Conservation (phyloP, 37 sponge, comb jelly and placozoan species). For the Haliclona indistincta region DNA sequence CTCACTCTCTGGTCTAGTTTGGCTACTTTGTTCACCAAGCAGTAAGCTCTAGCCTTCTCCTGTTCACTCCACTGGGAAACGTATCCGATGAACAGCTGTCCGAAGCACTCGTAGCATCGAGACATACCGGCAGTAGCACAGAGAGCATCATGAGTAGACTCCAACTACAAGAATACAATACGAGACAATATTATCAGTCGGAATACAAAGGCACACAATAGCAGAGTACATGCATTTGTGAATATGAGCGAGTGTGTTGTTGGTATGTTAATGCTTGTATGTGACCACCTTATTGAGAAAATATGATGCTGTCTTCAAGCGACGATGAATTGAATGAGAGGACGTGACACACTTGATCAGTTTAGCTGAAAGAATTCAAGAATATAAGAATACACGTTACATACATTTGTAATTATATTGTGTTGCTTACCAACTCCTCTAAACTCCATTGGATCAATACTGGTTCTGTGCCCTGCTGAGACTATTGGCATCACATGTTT, state of each 20-base stretch:
- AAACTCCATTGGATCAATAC: not conserved
- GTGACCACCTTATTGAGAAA: constrained; percentile 27
- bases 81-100: constrained; percentile 17
- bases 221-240: not conserved
- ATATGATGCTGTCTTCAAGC: constrained; percentile 37
- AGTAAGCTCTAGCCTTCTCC: constrained; percentile 39
- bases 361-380: constrained; percentile 7
- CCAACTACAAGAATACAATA: constrained; percentile 23
- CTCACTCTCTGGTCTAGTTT: constrained; percentile 9
- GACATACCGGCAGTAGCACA: not conserved
- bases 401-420: not conserved
- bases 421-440: not conserved
- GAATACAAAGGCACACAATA: too few relatives aligned
- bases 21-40: constrained; percentile 19
- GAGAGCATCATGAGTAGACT: constrained; percentile 17
- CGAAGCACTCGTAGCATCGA: constrained; percentile 39
- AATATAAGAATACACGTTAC: not conserved
- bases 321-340: constrained; percentile 3
- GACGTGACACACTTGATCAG: constrained; percentile 36
- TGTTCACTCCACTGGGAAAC: constrained; percentile 31
- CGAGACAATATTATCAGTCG: too few relatives aligned
- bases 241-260: too few relatives aligned
- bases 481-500: too few relatives aligned
- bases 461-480: not conserved
- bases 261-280: too few relatives aligned